Evolutionary conservation across 2,888 invertebrate species (phyloP), one percentile per base, ranked within the genome.

Genomic region (Drosophila percnosoma): DNA sequence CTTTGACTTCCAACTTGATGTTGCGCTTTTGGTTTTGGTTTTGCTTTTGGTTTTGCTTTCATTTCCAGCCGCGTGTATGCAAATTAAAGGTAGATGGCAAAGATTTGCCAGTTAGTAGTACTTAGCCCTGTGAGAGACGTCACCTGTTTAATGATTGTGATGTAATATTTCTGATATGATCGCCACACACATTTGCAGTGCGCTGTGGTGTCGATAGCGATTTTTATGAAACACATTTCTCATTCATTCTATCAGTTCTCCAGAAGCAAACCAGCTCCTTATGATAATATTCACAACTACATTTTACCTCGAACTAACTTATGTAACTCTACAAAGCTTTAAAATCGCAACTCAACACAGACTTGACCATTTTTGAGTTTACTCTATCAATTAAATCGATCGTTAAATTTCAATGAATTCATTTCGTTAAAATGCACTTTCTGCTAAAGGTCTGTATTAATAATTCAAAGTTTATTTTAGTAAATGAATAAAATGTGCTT

Each of bases 21-120:
- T 38, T 60, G 15, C 10, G 36, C 45, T 21, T 45, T 45, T 40
- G 40, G 1, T 40, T 40, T 45, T 45, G 21, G 24, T 31, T 38
- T 40, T 67, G 24, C 8, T 52, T 52, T 21, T 18, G 58, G 51
- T 65, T 78, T 74, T 78, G 70, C 62, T 78, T 78, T 78, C 78
- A 13, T 62, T 73, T 24, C 45, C 67, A 65, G 27, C 45, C n/a
- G 40, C 54, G 36, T 33, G 48, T 68, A 52, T 72, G 51, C 52
- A 68, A 61, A 59, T 51, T 15, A 15, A 24, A 24, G 36, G 57
- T 71, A 45, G 45, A 62, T 58, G 68, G 18, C 62, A n/a, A 42
- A 38, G 24, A 34, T 21, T 45, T 15, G 15, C 27, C 11, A 68
- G 31, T 21, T 33, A 54, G 42, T 33, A 15, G 51, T 10, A 51